phyloP scores from a whole-genome alignment of 1,140 invertebrate species.

The Acyrthosiphon pisum region DNA sequence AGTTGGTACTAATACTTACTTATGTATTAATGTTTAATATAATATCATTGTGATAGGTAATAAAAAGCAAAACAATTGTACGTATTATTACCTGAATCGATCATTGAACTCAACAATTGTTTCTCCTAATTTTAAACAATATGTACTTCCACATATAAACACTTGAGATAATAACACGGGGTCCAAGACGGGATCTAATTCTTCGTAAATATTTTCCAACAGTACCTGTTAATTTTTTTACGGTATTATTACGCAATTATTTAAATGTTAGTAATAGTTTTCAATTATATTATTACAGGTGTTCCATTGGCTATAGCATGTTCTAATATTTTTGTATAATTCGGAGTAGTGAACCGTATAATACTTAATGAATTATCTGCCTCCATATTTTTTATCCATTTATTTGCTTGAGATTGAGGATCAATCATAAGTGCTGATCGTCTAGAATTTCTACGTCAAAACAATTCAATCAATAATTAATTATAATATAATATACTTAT shows the following conservation, averaged over 20 bases:
- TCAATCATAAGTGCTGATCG: constrained; percentile 94
- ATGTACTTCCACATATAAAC: constrained; percentile 48
- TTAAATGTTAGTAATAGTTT: not conserved
- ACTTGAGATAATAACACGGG: constrained; percentile 51
- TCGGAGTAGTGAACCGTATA: constrained; percentile 79
- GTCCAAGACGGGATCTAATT: constrained; percentile 71
- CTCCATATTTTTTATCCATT: constrained; percentile 95
- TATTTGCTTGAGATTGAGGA: constrained; percentile 89
- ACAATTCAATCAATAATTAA: not conserved
- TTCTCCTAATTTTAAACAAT: constrained; percentile 55
- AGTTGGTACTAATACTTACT: not conserved
- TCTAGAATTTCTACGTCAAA: constrained; percentile 70
- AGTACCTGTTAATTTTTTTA: constrained; percentile 67
- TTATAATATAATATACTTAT: constrained; percentile 65
- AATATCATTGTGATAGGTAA: not conserved
- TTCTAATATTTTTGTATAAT: constrained; percentile 86
- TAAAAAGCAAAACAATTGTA: not conserved
- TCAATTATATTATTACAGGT: constrained; percentile 67
- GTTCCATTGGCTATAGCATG: constrained; percentile 93
- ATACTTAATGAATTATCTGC: constrained; percentile 84
- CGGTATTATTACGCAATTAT: not conserved
- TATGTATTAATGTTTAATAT: not conserved
- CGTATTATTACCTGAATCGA: constrained; percentile 35
- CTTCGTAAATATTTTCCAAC: constrained; percentile 86
- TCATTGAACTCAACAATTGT: constrained; percentile 50